Evolutionary conservation across 2,797 vertebrate genomes (phyloP).

Genomic region (Xenopus petersii): DNA sequence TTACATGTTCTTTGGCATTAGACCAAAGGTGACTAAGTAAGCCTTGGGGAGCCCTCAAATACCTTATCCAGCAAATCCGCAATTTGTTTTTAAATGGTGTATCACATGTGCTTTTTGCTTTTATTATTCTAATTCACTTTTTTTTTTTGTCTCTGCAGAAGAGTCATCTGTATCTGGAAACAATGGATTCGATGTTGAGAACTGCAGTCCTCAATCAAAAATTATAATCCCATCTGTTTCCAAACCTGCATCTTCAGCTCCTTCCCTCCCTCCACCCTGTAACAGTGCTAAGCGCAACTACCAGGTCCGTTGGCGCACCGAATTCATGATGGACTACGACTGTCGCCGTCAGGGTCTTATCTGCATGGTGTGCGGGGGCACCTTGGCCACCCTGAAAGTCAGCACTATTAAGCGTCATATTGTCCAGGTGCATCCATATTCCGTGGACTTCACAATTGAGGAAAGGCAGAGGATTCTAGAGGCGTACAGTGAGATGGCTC

Average conservation of each 20-base stretch:
- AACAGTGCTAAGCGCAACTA: constrained; percentile 83
- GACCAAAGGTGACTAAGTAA: too few species aligned
- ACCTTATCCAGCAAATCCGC: too few species aligned
- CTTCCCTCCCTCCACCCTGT: constrained; percentile 71
- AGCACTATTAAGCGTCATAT: constrained; percentile 85
- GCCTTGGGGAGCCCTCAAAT: too few species aligned
- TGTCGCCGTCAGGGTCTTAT: constrained; percentile 77
- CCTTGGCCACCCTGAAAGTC: constrained; percentile 77
- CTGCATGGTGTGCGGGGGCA: constrained; percentile 81
- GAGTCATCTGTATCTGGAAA: background rate
- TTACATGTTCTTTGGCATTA: too few species aligned
- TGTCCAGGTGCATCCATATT: constrained; percentile 85
- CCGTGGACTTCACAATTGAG: constrained; percentile 74
- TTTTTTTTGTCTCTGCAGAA: constrained; percentile 5
- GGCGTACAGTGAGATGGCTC: constrained; percentile 74
- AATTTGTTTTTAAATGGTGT: too few species aligned
- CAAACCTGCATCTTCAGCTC: constrained; percentile 30
- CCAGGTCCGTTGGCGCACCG: constrained; percentile 81
- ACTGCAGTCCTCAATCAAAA: constrained; percentile 40
- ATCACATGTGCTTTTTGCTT: too few species aligned
- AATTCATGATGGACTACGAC: constrained; percentile 90
- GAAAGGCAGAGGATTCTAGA: constrained; percentile 78
- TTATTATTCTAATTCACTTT: too few species aligned
- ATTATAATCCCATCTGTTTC: constrained; percentile 36
- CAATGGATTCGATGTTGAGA: constrained; percentile 3